These are phyloP conservation scores for Echinarachnius parma DNA, from an alignment of 53 echinoderm and acorn worm genomes.

Conservation along the genomic window DNA sequence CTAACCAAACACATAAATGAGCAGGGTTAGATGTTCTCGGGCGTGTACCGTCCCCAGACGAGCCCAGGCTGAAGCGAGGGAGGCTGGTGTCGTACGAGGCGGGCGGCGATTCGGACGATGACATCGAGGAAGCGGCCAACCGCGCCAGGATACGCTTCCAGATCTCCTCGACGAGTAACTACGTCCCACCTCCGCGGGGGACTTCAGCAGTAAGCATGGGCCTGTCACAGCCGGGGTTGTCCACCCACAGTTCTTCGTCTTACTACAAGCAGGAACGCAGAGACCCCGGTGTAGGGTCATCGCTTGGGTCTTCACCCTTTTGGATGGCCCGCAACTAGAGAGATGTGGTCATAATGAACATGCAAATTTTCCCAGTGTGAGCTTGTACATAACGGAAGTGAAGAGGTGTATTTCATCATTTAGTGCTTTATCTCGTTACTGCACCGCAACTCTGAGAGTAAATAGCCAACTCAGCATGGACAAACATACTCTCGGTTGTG, in stretches of 20 bases:
- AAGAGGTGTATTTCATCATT: neutral
- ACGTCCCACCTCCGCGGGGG: neutral
- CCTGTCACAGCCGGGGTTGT: neutral
- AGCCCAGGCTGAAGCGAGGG: slow-evolving; percentile 52
- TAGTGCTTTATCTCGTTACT: too few relatives aligned
- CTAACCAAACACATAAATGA: slow-evolving; percentile 3
- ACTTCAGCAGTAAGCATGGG: neutral
- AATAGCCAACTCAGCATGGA: too few relatives aligned
- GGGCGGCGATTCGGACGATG: slow-evolving; percentile 74
- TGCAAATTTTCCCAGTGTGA: too few relatives aligned
- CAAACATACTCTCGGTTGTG: too few relatives aligned
- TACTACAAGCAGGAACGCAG: slow-evolving; percentile 26
- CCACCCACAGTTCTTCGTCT: neutral
- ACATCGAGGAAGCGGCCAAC: slow-evolving; percentile 57
- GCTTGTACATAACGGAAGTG: too few relatives aligned
- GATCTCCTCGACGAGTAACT: neutral
- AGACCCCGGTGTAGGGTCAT: neutral
- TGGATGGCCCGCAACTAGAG: slow-evolving; percentile 34
- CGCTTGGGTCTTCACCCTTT: slow-evolving; percentile 9
- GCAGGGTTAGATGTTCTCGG: slow-evolving; percentile 28
- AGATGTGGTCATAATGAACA: too few relatives aligned
- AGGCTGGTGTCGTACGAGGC: slow-evolving; percentile 76
- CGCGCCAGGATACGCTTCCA: slow-evolving; percentile 16
- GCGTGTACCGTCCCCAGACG: slow-evolving; percentile 52
- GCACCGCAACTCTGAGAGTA: too few relatives aligned